Base-by-base conservation (phyloP, 2,888 invertebrate species). In the Synanthedon myopaeformis region DNA sequence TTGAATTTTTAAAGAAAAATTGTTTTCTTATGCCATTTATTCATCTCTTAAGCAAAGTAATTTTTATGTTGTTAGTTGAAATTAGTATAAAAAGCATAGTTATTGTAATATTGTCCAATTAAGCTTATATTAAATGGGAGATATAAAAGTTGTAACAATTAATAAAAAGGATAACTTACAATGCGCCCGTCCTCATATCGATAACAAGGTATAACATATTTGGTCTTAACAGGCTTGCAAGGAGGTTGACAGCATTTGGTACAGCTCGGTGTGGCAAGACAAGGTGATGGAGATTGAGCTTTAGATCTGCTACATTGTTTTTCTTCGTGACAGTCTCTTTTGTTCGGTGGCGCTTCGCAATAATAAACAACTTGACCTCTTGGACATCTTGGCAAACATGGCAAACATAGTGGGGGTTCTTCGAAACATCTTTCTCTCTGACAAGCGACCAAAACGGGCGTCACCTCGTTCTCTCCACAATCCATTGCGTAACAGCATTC, bases 171-270 rank as follows among this genome's bases (percentile, higher is more conserved):
- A 10, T 10, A 55, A 82, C 86, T 85, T 77, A 87, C 86, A 58
- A 86, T 82, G 55, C 86, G 75, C 12, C 86, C 86, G 58, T 87
- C 86, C 69, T 86, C 86, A 49, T 86, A 87, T 64, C 85, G 71
- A 57, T 85, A 86, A 59, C 86, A 86, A 2, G 86, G 86, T 57
- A 85, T 83, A 41, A 86, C 75, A 57, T 85, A 86, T 74, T 86
- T 85, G 3, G 76, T 79, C 61, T 74, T 76, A 49, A 74, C 64
- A 19, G 78, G 76, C 56, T 66, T 72, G 61, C 72, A 75, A 14
- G 56, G 49, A 4, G 64, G 56, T 28, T 60, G 56, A 53, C 57
- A 60, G 10, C 53, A 17, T 12, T 55, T 48, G 12, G 12, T 6
- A 42, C 65, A 61, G 8, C 53, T 51, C 51, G 42, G 62, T 59